phyloP scores from a whole-genome alignment of 2,797 vertebrate genomes.

The Miichthys miiuy region DNA sequence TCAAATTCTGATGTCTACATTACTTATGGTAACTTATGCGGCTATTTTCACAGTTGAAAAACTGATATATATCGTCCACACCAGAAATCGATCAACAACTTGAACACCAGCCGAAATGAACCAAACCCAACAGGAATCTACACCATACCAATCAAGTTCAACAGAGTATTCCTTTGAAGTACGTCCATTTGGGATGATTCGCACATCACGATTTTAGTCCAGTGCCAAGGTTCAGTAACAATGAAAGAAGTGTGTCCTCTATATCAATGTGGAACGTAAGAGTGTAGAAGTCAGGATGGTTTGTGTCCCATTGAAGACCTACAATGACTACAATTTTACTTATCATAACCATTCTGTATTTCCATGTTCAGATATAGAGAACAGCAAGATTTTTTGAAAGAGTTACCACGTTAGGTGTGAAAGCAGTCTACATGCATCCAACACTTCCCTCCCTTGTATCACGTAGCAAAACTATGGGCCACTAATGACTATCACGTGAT shows the following conservation, averaged over 20 bases:
- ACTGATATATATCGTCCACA: no score
- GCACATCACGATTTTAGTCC: not conserved
- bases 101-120: not conserved
- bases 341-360: not conserved
- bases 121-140: not conserved
- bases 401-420: not conserved
- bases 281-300: not conserved
- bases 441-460: not conserved
- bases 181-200: not conserved
- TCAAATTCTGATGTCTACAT: no score
- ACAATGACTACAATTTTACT: not conserved
- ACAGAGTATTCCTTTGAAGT: not conserved
- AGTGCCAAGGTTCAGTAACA: not conserved
- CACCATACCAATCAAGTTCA: not conserved
- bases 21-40: no score
- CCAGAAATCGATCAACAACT: not conserved
- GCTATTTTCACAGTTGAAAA: no score
- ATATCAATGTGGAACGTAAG: not conserved
- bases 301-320: not conserved
- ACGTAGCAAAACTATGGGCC: not conserved
- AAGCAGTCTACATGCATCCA: not conserved
- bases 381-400: not conserved
- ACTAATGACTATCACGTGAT: not conserved
- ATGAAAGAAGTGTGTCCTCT: no score
- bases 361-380: not conserved